Evolutionary conservation across 1,140 invertebrate genomes (phyloP).

Genomic region (Bombyx mori): DNA sequence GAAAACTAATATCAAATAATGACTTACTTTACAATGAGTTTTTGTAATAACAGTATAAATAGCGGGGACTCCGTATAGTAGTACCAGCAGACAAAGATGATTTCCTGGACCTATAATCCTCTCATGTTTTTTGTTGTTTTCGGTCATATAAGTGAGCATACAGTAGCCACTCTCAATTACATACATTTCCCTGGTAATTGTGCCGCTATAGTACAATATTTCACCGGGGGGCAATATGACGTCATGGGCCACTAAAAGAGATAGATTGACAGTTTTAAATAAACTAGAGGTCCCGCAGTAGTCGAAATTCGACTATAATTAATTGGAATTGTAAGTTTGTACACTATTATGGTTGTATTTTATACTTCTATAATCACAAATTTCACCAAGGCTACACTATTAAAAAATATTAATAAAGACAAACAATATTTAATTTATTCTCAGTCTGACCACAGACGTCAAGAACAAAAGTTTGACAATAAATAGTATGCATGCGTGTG

Average conservation of each 20-base stretch:
- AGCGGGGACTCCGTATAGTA: conserved; percentile 57
- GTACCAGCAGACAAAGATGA: conserved; percentile 50
- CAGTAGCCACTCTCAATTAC: conserved; percentile 64
- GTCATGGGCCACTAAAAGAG: conserved; percentile 40
- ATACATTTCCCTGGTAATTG: conserved; percentile 54
- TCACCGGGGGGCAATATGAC: conserved; percentile 63
- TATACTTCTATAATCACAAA: too few relatives aligned
- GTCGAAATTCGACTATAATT: too few relatives aligned
- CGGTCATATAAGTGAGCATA: conserved; percentile 40
- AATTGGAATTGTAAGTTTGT: too few relatives aligned
- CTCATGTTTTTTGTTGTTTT: conserved; percentile 38
- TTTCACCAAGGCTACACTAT: too few relatives aligned
- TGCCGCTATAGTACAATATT: conserved; percentile 60
- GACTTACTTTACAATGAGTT: conserved; percentile 59
- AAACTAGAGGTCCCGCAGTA: too few relatives aligned
- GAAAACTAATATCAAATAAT: background rate
- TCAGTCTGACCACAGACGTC: too few relatives aligned
- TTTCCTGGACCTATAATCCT: conserved; percentile 51
- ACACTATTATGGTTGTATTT: too few relatives aligned
- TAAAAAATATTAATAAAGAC: too few relatives aligned
- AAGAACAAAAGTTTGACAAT: too few relatives aligned
- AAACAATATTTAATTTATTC: too few relatives aligned
- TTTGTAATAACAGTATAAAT: conserved; percentile 53
- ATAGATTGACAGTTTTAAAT: background rate
- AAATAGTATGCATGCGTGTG: too few relatives aligned